phyloP scores from a whole-genome alignment of 2,113 vertebrate genomes.

The Prietella phreatophila region DNA sequence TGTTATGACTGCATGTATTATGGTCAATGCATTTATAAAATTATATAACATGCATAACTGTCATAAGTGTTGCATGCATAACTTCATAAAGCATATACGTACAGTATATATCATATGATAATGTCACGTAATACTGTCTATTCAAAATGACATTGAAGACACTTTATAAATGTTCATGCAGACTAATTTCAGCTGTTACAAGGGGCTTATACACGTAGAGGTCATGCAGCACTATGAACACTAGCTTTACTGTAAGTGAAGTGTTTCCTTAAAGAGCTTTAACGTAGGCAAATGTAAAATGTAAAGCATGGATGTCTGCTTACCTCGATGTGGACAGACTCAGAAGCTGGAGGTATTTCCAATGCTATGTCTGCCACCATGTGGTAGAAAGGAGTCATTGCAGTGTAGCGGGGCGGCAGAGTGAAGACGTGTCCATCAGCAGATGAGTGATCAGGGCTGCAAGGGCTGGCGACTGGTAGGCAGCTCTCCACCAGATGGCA shows the following conservation, averaged over 20 bases:
- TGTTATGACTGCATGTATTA: too few species aligned
- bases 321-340: conserved; percentile 64
- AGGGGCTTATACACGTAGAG: not conserved
- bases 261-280: not conserved
- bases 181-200: not conserved
- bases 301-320: conserved; percentile 46
- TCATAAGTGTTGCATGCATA: too few species aligned
- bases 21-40: too few species aligned
- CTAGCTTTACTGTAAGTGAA: not conserved
- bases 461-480: conserved; percentile 65
- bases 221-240: not conserved
- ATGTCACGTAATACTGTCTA: too few species aligned
- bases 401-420: conserved; percentile 66
- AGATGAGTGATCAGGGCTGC: conserved; percentile 67
- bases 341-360: conserved; percentile 55
- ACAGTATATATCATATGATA: too few species aligned
- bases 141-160: too few species aligned
- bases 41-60: too few species aligned
- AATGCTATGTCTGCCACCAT: conserved; percentile 71
- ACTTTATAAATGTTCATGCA: not conserved
- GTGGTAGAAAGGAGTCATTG: conserved; percentile 70
- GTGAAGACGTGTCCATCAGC: conserved; percentile 43
- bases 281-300: not conserved
- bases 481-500: conserved; percentile 75
- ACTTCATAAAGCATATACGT: too few species aligned